Evolutionary conservation across 2,888 invertebrate genomes (phyloP).

Genomic region (Plebejus argus): DNA sequence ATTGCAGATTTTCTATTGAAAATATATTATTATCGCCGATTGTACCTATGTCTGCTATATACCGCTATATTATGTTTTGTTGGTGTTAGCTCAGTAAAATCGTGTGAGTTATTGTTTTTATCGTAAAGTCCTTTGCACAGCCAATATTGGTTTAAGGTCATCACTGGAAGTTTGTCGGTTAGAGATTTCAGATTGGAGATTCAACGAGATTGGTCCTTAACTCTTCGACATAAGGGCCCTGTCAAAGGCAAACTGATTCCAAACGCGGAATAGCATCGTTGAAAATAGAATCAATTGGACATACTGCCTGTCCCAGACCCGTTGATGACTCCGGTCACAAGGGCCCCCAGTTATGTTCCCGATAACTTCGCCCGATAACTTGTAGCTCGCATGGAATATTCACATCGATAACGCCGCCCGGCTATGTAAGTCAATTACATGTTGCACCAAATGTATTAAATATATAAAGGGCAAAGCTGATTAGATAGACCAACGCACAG

Average conservation of each 20-base stretch:
- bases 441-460: not conserved
- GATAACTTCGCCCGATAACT: not conserved
- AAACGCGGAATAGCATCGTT: not conserved
- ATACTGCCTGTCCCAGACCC: not conserved
- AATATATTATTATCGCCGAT: not conserved
- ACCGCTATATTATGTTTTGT: not conserved
- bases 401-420: not conserved
- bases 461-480: not conserved
- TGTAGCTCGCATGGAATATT: not conserved
- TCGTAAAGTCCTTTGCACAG: not conserved
- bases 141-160: not conserved
- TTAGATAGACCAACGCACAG: too few species aligned
- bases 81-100: not conserved
- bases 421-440: not conserved
- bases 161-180: not conserved
- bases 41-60: not conserved
- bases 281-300: constrained; percentile 6
- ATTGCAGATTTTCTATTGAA: not conserved
- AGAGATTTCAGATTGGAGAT: not conserved
- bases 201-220: too few species aligned
- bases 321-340: not conserved
- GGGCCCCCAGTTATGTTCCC: not conserved
- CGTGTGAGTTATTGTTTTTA: not conserved
- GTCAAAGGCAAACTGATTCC: too few species aligned
- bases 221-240: too few species aligned